Conservation (phyloP, 2,113 vertebrate species). For the Ploceus nigricollis region DNA sequence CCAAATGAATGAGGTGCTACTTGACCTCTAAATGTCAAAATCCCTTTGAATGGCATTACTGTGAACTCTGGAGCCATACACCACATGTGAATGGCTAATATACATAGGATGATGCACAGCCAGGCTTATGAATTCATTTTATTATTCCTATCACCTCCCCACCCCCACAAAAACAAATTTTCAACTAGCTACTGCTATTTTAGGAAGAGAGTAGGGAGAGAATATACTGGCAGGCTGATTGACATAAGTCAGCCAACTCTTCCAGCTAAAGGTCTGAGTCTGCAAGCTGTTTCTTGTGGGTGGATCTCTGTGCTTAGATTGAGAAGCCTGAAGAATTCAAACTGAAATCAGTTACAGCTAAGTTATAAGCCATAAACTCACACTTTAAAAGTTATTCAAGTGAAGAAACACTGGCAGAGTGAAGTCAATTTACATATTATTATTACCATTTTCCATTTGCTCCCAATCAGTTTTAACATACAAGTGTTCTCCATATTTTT, state of each 20-base stretch:
- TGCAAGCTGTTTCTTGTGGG: slow-evolving; percentile 63
- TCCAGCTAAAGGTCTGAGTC: slow-evolving; percentile 45
- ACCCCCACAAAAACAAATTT: not conserved
- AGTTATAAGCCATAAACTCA: not conserved
- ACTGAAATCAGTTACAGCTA: not conserved
- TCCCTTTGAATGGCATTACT: not conserved
- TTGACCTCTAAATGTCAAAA: slow-evolving; percentile 57
- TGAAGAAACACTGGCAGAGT: not conserved
- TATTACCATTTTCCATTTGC: not conserved
- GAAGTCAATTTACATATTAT: not conserved
- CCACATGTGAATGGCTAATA: not conserved
- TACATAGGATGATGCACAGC: not conserved
- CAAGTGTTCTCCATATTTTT: not conserved
- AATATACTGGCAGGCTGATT: not conserved
- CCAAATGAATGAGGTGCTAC: not conserved
- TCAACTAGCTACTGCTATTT: slow-evolving; percentile 16
- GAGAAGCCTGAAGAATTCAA: slow-evolving; percentile 7
- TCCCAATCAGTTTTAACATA: not conserved
- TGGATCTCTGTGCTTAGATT: not conserved
- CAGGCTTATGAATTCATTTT: not conserved
- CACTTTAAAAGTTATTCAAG: not conserved
- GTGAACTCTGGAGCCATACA: not conserved
- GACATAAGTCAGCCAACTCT: slow-evolving; percentile 41
- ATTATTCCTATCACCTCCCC: slow-evolving; percentile 31
- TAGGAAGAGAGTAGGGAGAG: slow-evolving; percentile 13